Base-by-base conservation (phyloP, 1,140 invertebrate species). In the Leptinotarsa texana region DNA sequence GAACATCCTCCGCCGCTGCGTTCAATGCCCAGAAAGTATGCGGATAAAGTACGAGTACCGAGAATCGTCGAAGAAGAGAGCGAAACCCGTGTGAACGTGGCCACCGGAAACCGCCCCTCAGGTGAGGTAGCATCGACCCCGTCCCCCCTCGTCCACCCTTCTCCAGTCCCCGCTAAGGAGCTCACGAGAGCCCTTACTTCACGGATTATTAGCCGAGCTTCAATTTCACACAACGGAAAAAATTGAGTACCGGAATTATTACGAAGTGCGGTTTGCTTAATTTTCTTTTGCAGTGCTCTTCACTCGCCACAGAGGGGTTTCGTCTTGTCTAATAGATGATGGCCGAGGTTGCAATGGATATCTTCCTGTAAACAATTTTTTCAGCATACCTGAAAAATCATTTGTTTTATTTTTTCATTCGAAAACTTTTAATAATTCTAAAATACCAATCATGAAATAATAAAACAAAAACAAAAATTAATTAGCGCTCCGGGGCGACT, bases 81-180 rank as follows among this genome's bases (percentile, higher is more conserved):
- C 68, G 33, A 69, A 69, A 75, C 76, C 79, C 82, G 82, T 83
- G 82, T 83, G 82, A 83, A 83, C 80, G 72, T 75, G 75, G 78
- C 77, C 81, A 83, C 82, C 82, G 82, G 82, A 83, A 83, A 78
- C 81, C 82, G 81, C 81, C 82, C 80, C 76, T 83, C 82, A 80
- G 81, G 81, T 81, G 79, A 78, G 80, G 74, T 72, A 63, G 71
- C 22, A 27, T 13, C 74, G 77, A 80, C 77, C 80, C 74, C 75
- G 74, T 78, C 68, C 77, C 80, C 82, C 74, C 80, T 80, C 78
- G 80, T 80, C 73, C 75, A 75, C 76, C 67, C 77, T 79, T 80
- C 77, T 82, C 80, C 81, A 80, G 81, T 79, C 80, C 80, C 78
- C 33, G 33, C 17, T 27, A 80, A 80, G 82, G 63, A 75, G 67